Evolutionary conservation across 2,888 invertebrate species (phyloP).

Genomic region (Parnassius smintheus): DNA sequence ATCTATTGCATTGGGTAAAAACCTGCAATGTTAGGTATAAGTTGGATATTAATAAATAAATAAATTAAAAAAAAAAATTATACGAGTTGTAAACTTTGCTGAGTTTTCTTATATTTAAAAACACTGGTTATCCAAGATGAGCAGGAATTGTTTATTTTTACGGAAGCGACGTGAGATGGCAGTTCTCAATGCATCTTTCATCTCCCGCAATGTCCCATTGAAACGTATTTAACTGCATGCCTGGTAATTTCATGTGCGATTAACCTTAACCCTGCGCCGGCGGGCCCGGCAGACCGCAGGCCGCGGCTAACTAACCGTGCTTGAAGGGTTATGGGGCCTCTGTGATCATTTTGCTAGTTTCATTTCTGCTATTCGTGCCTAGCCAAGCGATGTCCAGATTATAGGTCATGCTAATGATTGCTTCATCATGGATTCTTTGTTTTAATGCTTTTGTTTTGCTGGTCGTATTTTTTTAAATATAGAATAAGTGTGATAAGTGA

Average conservation of each 20-base stretch:
- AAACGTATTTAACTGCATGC: conserved; percentile 57
- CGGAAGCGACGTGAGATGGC: not conserved
- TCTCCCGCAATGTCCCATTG: conserved; percentile 54
- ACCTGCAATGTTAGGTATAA: too few relatives aligned
- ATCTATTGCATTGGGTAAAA: too few relatives aligned
- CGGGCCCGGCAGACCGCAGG: conserved; percentile 26
- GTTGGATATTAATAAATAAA: too few relatives aligned
- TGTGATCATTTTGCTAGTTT: conserved; percentile 59
- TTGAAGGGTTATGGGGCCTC: conserved; percentile 61
- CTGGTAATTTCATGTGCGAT: conserved; percentile 69
- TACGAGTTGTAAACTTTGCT: too few relatives aligned
- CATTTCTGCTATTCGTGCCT: conserved; percentile 66
- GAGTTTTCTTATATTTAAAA: too few relatives aligned
- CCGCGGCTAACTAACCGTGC: conserved; percentile 67
- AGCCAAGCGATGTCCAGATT: conserved; percentile 43
- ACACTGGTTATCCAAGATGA: too few relatives aligned
- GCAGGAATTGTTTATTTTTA: too few relatives aligned
- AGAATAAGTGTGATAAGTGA: too few relatives aligned
- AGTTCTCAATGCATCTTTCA: conserved; percentile 41
- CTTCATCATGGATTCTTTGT: not conserved
- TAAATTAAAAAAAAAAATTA: too few relatives aligned
- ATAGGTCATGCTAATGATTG: conserved; percentile 25
- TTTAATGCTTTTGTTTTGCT: not conserved
- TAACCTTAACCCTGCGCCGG: conserved; percentile 50
- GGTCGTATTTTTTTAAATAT: too few relatives aligned